Conservation (phyloP, 1,140 invertebrate genomes). For the Drosophila subpulchrella region DNA sequence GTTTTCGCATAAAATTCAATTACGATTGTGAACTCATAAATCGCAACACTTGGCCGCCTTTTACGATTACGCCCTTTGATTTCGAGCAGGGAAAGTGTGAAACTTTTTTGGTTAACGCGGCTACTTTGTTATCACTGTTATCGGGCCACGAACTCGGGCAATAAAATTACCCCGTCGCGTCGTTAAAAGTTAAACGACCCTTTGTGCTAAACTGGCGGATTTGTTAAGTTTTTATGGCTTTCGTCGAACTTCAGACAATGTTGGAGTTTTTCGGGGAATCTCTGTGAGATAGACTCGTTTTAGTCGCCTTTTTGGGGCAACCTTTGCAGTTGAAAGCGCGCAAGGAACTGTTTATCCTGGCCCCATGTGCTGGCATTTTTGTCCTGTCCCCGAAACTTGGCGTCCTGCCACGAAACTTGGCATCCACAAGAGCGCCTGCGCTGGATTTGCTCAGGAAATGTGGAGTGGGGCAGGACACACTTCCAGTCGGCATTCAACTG, state of each 20-base stretch:
- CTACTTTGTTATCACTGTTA: slow-evolving; percentile 71
- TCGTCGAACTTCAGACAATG: slow-evolving; percentile 10
- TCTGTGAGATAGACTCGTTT: background rate
- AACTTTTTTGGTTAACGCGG: slow-evolving; percentile 37
- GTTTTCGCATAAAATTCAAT: slow-evolving; percentile 79
- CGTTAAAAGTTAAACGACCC: slow-evolving; percentile 62
- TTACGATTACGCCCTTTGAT: slow-evolving; percentile 70
- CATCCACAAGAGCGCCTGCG: slow-evolving; percentile 64
- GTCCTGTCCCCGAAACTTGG: slow-evolving; percentile 56
- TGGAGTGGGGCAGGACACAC: background rate
- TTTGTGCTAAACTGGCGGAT: slow-evolving; percentile 56
- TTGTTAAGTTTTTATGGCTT: slow-evolving; percentile 47
- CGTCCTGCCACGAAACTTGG: slow-evolving; percentile 59
- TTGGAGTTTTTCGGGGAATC: background rate
- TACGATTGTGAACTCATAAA: slow-evolving; percentile 73
- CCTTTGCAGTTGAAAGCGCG: slow-evolving; percentile 76
- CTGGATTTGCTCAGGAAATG: slow-evolving; percentile 28
- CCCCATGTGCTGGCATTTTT: slow-evolving; percentile 67
- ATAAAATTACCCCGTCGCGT: slow-evolving; percentile 66
- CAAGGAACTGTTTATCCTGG: slow-evolving; percentile 69
- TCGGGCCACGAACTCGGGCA: slow-evolving; percentile 50
- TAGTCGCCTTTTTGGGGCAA: slow-evolving; percentile 37
- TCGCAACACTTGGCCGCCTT: slow-evolving; percentile 68
- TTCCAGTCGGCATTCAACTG: slow-evolving; percentile 71
- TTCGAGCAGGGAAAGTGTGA: slow-evolving; percentile 38